Evolutionary conservation across 2,888 invertebrate genomes (phyloP), one percentile per base, ranked within the genome.

Genomic region (Drosophila setosimentum): DNA sequence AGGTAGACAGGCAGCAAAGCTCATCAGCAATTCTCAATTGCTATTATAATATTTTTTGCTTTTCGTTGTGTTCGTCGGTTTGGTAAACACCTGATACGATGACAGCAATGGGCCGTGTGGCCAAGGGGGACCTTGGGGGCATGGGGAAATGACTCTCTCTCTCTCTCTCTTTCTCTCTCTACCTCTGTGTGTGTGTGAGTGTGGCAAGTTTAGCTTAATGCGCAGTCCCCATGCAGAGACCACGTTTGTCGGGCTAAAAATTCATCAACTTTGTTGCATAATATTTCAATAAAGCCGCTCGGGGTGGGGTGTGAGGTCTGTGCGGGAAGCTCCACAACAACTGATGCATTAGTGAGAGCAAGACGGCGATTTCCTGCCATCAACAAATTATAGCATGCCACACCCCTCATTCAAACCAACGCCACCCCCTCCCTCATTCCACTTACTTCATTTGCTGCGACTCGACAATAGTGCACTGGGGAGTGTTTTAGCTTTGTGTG

Each of bases 251-350:
- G 70, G 67, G 82, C 86, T 76, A 80, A 88, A 89, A 89, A 89
- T 90, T 89, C 89, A 89, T 89, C 90, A 89, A 89, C 80, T 88
- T 82, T 87, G 88, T 82, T 90, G 89, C 87, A 87, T 90, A 90
- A 89, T 87, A 89, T 89, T 89, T 89, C 87, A 89, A 90, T 90
- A 89, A 78, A 77, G 66, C 68, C 40, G 49, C 69, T 32, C 54
- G 8, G 2, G 8, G 7, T 45, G 24, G 45, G 8, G 45, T 16
- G 24, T 7, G 45, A 13, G 45, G 7, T 8, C 16, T 7, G 16
- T 8, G 45, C 45, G 7, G 7, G 13, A 21, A 13, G 45, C 21
- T 45, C 2, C 21, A 42, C 21, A 42, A 42, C 42, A 42, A 11
- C 42, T 11, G 21, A 21, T 45, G 49, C 29, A 61, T 37, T 4